Percentiles rank a stretch among this genome's conserved stretches.
Conservation (phyloP, 2,888 invertebrate genomes). For the Drosophila neutralis region DNA sequence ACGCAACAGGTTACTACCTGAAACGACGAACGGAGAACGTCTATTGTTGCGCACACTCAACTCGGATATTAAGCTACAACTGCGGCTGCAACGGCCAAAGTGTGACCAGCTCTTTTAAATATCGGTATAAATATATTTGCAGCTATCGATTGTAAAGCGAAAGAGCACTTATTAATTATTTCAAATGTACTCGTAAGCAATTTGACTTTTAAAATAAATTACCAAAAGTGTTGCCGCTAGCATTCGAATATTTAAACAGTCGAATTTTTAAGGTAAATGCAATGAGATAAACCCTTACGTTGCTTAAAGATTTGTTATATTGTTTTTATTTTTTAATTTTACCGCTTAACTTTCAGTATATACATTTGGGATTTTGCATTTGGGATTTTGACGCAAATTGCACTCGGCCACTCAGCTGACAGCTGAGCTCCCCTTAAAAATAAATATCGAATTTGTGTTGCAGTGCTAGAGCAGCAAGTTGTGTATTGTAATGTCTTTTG, state of each 20-base stretch:
- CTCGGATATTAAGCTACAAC: conserved; percentile 48
- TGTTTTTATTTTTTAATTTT: not conserved
- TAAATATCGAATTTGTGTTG: conserved; percentile 58
- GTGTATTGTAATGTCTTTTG: conserved; percentile 41
- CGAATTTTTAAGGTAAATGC: not conserved
- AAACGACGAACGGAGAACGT: conserved; percentile 10
- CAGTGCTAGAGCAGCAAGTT: conserved; percentile 28
- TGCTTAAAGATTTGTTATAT: not conserved
- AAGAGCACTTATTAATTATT: not conserved
- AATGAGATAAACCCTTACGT: not conserved
- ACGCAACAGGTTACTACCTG: conserved; percentile 51
- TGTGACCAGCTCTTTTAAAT: conserved; percentile 21
- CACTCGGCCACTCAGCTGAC: conserved; percentile 26
- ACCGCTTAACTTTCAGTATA: not conserved
- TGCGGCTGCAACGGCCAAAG: conserved; percentile 24
- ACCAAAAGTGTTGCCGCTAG: not conserved
- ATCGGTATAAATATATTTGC: conserved; percentile 10
- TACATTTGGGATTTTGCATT: not conserved
- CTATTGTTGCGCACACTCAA: conserved; percentile 44
- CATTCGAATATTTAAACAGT: not conserved
- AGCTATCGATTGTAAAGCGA: conserved; percentile 9
- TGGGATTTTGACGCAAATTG: not conserved
- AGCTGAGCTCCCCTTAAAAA: conserved; percentile 57
- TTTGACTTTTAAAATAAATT: not conserved
- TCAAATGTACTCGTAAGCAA: conserved; percentile 1